phyloP scores from a whole-genome alignment of 2,797 vertebrate genomes.

The Amblyraja radiata region DNA sequence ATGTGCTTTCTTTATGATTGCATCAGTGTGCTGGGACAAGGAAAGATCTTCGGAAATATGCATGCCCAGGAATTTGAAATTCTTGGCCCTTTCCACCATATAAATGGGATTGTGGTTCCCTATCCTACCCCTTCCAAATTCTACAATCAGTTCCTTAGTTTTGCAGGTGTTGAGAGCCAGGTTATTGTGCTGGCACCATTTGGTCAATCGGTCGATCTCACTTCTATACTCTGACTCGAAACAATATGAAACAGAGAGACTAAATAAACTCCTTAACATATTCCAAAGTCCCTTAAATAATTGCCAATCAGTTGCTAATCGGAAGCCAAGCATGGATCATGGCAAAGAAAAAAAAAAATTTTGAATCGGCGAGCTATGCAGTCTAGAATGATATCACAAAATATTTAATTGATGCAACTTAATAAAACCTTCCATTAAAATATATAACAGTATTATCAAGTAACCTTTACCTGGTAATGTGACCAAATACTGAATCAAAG shows the following conservation, averaged over 20 bases:
- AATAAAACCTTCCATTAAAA: background rate
- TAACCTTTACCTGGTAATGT: background rate
- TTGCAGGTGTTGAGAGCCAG: too few species aligned
- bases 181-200: too few species aligned
- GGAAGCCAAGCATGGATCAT: background rate
- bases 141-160: too few species aligned
- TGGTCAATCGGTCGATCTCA: too few species aligned
- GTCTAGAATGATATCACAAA: background rate
- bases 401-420: background rate
- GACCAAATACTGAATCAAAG: background rate
- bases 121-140: too few species aligned
- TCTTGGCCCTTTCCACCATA: too few species aligned
- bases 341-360: background rate
- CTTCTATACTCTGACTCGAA: too few species aligned
- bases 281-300: background rate
- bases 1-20: too few species aligned
- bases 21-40: too few species aligned
- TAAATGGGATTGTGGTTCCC: too few species aligned
- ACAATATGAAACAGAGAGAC: background rate
- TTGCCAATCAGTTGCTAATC: background rate
- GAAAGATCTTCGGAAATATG: too few species aligned
- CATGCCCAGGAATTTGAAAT: too few species aligned
- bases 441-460: background rate
- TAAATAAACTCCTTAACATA: background rate
- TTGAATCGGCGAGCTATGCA: background rate